Evolutionary conservation across 2,888 invertebrate species (phyloP).

Genomic region (Drosophila kanekoi): DNA sequence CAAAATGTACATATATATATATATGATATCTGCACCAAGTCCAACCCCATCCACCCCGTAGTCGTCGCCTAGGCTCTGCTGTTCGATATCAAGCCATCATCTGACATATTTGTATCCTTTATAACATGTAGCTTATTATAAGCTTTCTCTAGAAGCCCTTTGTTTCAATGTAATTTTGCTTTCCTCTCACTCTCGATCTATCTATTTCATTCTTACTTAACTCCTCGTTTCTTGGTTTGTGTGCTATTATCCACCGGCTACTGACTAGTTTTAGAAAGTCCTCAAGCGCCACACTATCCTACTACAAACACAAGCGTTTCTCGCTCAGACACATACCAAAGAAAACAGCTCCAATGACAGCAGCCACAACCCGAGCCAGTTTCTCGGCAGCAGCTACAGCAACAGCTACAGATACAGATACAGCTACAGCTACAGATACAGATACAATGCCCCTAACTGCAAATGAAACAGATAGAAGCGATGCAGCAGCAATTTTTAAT

Average conservation of each 20-base stretch:
- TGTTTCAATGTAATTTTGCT: no score
- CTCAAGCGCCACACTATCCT: constrained; percentile 81
- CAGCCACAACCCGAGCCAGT: constrained; percentile 65
- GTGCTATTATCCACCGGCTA: constrained; percentile 73
- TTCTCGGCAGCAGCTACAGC: constrained; percentile 48
- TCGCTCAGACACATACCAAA: constrained; percentile 82
- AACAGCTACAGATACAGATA: constrained; percentile 15
- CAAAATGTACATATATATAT: constrained; percentile 4
- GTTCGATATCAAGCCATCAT: not conserved
- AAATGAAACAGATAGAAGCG: constrained; percentile 63
- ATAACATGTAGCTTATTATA: constrained; percentile 2
- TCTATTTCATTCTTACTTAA: constrained; percentile 26
- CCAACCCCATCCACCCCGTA: constrained; percentile 9
- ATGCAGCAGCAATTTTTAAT: constrained; percentile 72
- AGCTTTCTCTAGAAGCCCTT: no score
- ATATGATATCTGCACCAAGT: constrained; percentile 6
- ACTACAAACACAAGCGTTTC: constrained; percentile 82
- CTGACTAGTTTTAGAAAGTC: constrained; percentile 82
- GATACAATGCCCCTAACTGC: constrained; percentile 62
- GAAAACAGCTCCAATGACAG: constrained; percentile 75
- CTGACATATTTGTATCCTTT: not conserved
- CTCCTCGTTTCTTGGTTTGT: constrained; percentile 54
- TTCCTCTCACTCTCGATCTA: not conserved
- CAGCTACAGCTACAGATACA: constrained; percentile 46
- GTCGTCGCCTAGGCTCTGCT: constrained; percentile 44